phyloP scores from a whole-genome alignment of 2,888 invertebrate species.

The Chorisops tibialis region DNA sequence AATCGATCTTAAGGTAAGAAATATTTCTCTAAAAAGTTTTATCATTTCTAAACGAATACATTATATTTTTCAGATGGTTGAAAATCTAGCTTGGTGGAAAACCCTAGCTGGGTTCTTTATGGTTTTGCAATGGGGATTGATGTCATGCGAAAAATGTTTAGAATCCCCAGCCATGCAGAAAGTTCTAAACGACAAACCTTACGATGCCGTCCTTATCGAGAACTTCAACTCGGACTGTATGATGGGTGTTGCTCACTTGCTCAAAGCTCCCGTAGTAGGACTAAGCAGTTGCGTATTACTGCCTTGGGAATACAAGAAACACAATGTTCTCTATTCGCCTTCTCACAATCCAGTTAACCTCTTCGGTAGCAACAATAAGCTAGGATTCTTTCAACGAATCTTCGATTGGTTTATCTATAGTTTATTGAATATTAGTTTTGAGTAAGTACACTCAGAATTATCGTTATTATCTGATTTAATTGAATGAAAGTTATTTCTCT shows the following conservation, averaged over 20 bases:
- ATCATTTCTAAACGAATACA: too few species aligned
- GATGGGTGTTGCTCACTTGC: conserved; percentile 62
- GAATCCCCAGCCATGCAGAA: conserved; percentile 47
- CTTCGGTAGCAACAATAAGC: conserved; percentile 51
- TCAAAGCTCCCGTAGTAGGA: conserved; percentile 60
- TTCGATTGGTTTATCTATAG: conserved; percentile 51
- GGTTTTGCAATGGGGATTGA: conserved; percentile 46
- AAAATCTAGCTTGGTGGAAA: conserved; percentile 43
- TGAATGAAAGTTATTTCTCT: neutral
- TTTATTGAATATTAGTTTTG: conserved; percentile 43
- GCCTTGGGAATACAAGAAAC: conserved; percentile 60
- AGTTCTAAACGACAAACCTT: conserved; percentile 52
- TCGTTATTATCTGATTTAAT: neutral
- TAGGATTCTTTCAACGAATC: conserved; percentile 52
- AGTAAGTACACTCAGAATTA: conserved; percentile 34
- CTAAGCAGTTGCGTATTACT: conserved; percentile 58
- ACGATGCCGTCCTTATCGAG: conserved; percentile 67
- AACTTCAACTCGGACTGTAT: conserved; percentile 71
- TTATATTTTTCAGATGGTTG: conserved; percentile 32
- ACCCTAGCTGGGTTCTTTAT: conserved; percentile 47
- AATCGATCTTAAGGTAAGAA: conserved; percentile 45
- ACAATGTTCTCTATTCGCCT: conserved; percentile 59
- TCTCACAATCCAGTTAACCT: conserved; percentile 58
- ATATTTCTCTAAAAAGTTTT: too few species aligned
- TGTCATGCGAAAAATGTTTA: conserved; percentile 45